Conservation (phyloP, 53 echinoderm and acorn worm species). For the Mesocentrotus franciscanus region DNA sequence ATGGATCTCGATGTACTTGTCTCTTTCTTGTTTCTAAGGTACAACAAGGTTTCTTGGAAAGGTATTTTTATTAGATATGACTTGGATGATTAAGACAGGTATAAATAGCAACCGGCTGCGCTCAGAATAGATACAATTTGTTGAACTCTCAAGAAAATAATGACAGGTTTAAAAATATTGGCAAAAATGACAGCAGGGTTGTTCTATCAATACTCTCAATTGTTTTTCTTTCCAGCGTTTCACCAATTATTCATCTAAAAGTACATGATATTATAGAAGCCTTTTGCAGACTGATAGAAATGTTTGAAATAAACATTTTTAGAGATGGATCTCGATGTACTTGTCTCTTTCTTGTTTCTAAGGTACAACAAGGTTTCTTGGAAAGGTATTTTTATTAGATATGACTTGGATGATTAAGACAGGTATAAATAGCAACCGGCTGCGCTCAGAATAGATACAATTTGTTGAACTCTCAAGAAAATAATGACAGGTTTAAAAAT, state of each 20-base stretch:
- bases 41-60: too few species aligned
- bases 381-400: too few species aligned
- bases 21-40: too few species aligned
- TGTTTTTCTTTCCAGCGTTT: neutral
- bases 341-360: too few species aligned
- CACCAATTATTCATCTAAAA: neutral
- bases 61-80: too few species aligned
- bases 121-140: neutral
- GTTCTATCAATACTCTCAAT: neutral
- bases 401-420: too few species aligned
- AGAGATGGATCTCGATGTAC: neutral
- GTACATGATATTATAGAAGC: too few species aligned
- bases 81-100: too few species aligned
- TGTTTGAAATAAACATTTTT: neutral
- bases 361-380: too few species aligned
- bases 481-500: neutral
- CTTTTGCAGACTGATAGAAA: neutral
- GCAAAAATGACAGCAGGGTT: neutral
- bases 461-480: neutral
- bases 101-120: too few species aligned
- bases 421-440: too few species aligned
- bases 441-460: neutral
- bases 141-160: neutral
- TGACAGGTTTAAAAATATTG: neutral
- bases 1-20: too few species aligned